These are phyloP conservation scores for Agelas oroides DNA, from an alignment of 37 sponge, comb jelly and placozoan genomes.

Conservation along the genomic window DNA sequence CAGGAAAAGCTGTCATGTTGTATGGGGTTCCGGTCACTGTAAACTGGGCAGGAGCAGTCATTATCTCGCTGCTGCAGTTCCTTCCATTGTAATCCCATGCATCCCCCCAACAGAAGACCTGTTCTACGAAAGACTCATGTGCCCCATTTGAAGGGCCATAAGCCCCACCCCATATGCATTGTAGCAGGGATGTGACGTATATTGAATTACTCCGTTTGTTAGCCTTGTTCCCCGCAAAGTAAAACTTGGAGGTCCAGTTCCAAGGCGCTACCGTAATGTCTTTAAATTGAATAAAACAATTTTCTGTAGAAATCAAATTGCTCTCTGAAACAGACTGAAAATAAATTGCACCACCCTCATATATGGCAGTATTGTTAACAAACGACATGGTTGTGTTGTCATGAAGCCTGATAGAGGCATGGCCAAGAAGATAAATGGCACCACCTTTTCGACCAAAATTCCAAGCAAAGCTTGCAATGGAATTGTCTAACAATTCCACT, in stretches of 20 bases:
- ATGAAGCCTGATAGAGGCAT: constrained; percentile 16
- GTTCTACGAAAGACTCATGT: too few relatives aligned
- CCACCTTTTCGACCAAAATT: constrained; percentile 46
- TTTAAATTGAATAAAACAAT: constrained; percentile 50
- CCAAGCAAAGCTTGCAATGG: constrained; percentile 2
- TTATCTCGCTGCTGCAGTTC: neutral
- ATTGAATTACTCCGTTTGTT: constrained; percentile 13
- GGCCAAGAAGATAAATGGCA: constrained; percentile 50
- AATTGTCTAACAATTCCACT: neutral
- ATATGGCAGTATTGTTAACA: constrained; percentile 36
- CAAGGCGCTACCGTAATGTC: neutral
- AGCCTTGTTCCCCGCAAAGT: constrained; percentile 29
- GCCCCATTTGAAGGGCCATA: neutral
- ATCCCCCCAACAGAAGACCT: constrained; percentile 20
- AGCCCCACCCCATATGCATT: constrained; percentile 43
- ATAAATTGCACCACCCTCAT: constrained; percentile 60
- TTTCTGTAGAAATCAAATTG: constrained; percentile 41
- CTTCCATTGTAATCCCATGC: constrained; percentile 19
- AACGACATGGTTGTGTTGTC: neutral
- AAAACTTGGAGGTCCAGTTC: constrained; percentile 35
- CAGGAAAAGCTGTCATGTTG: constrained; percentile 39
- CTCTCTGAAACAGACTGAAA: constrained; percentile 8
- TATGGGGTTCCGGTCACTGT: constrained; percentile 10
- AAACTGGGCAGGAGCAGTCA: neutral
- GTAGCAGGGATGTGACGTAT: constrained; percentile 45